These are phyloP conservation scores for Drosophila insularis DNA, from an alignment of 1,140 invertebrate species.

Conservation along the genomic window DNA sequence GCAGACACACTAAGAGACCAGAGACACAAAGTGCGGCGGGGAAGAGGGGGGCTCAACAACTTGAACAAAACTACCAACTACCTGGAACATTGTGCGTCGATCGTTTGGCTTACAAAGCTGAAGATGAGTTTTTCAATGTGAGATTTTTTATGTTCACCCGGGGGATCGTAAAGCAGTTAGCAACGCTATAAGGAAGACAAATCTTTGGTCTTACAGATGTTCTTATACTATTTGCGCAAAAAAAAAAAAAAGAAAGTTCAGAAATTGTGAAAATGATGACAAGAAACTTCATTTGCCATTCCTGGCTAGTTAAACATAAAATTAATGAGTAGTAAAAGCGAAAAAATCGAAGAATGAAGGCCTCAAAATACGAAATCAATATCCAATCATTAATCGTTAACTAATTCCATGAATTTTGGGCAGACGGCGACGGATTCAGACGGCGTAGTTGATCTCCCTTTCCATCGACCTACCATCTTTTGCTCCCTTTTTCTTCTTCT, in stretches of 20 bases:
- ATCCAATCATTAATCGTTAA: slow-evolving; percentile 81
- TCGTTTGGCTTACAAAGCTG: slow-evolving; percentile 32
- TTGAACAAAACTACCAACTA: slow-evolving; percentile 39
- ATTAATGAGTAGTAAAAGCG: slow-evolving; percentile 62
- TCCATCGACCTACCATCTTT: slow-evolving; percentile 10
- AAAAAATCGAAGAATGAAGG: slow-evolving; percentile 8
- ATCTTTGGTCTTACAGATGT: background rate
- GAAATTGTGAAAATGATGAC: slow-evolving; percentile 40
- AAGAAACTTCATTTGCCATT: slow-evolving; percentile 42
- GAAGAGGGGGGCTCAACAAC: background rate
- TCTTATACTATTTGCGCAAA: slow-evolving; percentile 25
- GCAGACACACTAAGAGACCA: slow-evolving; percentile 6
- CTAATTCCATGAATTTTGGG: slow-evolving; percentile 78
- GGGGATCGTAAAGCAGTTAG: slow-evolving; percentile 62
- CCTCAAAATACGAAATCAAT: slow-evolving; percentile 61
- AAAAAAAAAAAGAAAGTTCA: slow-evolving; percentile 57
- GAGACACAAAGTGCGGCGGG: background rate
- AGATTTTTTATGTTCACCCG: slow-evolving; percentile 48
- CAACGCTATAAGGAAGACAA: slow-evolving; percentile 62
- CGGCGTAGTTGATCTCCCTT: slow-evolving; percentile 23
- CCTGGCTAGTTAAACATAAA: slow-evolving; percentile 48
- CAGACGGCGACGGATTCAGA: slow-evolving; percentile 28
- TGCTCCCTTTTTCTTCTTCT: slow-evolving; percentile 31
- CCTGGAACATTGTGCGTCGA: slow-evolving; percentile 33
- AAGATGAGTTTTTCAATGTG: slow-evolving; percentile 34